phyloP scores from a whole-genome alignment of 2,113 vertebrate genomes.

The Hirundichthys speculiger region DNA sequence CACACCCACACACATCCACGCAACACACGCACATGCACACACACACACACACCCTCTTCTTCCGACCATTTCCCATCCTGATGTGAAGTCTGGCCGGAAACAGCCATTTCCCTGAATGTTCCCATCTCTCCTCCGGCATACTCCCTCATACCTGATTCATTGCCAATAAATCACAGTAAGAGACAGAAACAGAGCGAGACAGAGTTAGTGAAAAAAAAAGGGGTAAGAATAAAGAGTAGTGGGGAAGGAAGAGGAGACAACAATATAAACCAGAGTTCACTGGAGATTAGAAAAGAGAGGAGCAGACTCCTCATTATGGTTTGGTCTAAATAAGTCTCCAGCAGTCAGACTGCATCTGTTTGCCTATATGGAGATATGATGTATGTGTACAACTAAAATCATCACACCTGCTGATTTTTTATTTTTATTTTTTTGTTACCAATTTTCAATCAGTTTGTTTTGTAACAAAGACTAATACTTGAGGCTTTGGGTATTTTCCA shows the following conservation, averaged over 20 bases:
- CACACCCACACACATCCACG: constrained; percentile 23
- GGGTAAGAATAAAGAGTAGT: constrained; percentile 23
- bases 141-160: constrained; percentile 76
- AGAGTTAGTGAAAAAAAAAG: constrained; percentile 30
- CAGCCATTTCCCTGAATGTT: constrained; percentile 76
- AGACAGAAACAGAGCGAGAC: constrained; percentile 39
- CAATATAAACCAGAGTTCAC: constrained; percentile 28
- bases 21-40: constrained; percentile 21
- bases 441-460: too few species aligned
- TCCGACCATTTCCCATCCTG: constrained; percentile 69
- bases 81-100: constrained; percentile 76
- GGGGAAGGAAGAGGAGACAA: constrained; percentile 24
- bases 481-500: background rate
- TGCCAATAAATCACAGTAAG: constrained; percentile 72
- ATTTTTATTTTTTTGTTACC: too few species aligned
- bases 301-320: background rate
- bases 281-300: constrained; percentile 40
- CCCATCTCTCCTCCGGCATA: constrained; percentile 65
- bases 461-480: background rate
- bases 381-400: background rate
- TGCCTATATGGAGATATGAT: background rate
- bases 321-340: background rate
- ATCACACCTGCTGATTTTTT: background rate
- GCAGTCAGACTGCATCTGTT: background rate
- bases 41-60: constrained; percentile 30